Evolutionary conservation across 2,888 invertebrate species (phyloP).

Genomic region (Lasioglossum leucozonium): DNA sequence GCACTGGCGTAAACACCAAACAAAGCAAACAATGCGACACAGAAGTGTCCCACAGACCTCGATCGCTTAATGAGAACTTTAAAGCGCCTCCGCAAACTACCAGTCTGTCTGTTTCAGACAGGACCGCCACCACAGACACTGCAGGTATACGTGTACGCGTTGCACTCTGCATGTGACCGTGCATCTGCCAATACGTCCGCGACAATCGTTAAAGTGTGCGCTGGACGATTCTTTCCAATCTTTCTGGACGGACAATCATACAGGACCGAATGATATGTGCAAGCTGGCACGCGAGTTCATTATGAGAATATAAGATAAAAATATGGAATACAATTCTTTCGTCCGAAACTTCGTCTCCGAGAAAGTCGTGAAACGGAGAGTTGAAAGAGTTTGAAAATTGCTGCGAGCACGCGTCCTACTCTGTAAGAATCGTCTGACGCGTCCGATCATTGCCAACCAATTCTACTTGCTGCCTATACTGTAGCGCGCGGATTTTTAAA

Average conservation of each 20-base stretch:
- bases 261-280: too few species aligned
- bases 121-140: constrained; percentile 25
- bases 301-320: too few species aligned
- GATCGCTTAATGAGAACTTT: constrained; percentile 82
- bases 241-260: not conserved
- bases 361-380: too few species aligned
- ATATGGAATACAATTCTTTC: too few species aligned
- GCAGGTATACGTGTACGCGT: not conserved
- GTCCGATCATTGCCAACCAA: too few species aligned
- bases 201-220: not conserved
- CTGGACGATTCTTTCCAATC: not conserved
- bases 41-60: constrained; percentile 81
- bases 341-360: too few species aligned
- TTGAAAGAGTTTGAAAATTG: too few species aligned
- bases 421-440: too few species aligned
- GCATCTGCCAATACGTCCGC: not conserved
- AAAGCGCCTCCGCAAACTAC: constrained; percentile 73
- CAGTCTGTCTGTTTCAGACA: constrained; percentile 59
- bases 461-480: too few species aligned
- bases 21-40: constrained; percentile 81
- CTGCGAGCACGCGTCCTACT: too few species aligned
- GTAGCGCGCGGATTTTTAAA: too few species aligned
- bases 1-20: constrained; percentile 78
- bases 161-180: not conserved
- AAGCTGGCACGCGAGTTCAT: too few species aligned